phyloP scores from a whole-genome alignment of 2,888 invertebrate species.

The Cosmorhoe ocellata region DNA sequence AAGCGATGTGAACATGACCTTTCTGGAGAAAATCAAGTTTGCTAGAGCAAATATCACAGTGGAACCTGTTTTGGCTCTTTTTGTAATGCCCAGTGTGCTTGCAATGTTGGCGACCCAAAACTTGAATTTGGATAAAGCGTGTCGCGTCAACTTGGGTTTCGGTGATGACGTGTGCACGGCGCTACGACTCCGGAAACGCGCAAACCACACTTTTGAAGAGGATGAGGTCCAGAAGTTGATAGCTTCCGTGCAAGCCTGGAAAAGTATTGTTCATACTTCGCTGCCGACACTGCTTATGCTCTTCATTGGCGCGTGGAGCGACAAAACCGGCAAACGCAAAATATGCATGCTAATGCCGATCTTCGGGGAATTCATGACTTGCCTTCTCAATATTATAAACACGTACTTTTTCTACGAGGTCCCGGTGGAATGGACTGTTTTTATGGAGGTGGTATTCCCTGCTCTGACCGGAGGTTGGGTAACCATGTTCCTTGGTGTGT shows the following conservation, averaged over 20 bases:
- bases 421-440: slow-evolving; percentile 77
- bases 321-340: slow-evolving; percentile 81
- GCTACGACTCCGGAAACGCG: slow-evolving; percentile 85
- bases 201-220: slow-evolving; percentile 85
- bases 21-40: slow-evolving; percentile 71
- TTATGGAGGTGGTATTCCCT: slow-evolving; percentile 79
- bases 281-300: slow-evolving; percentile 80
- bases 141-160: slow-evolving; percentile 89
- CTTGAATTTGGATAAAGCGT: slow-evolving; percentile 92
- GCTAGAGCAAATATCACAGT: slow-evolving; percentile 84
- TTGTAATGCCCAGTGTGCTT: slow-evolving; percentile 85
- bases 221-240: slow-evolving; percentile 84
- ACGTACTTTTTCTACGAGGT: slow-evolving; percentile 81
- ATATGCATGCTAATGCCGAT: slow-evolving; percentile 83
- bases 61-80: slow-evolving; percentile 85
- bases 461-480: slow-evolving; percentile 82
- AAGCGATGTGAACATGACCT: slow-evolving; percentile 54
- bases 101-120: slow-evolving; percentile 91
- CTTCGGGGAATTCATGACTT: slow-evolving; percentile 78
- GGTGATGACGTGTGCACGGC: slow-evolving; percentile 87
- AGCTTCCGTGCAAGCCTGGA: slow-evolving; percentile 80
- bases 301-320: slow-evolving; percentile 85
- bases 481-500: slow-evolving; percentile 81
- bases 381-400: slow-evolving; percentile 75
- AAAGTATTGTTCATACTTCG: slow-evolving; percentile 78